A percentile compares a stretch with the other conserved stretches of the same genome.
These are phyloP conservation scores for Spermophilus dauricus DNA, from an alignment of 2,113 vertebrate genomes.

Conservation along the genomic window DNA sequence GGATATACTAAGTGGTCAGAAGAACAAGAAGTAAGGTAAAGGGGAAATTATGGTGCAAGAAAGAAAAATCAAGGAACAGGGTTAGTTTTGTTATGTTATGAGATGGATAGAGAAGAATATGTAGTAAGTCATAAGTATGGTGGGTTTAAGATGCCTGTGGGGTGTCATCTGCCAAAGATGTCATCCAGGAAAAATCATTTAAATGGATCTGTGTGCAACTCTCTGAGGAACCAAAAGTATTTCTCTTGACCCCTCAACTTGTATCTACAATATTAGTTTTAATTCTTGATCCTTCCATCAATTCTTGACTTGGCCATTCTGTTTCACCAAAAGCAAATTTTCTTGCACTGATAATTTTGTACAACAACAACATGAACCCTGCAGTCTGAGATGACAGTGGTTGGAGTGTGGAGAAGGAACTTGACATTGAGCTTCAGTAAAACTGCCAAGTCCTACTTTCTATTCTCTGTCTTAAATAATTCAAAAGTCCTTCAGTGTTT, in stretches of 20 bases:
- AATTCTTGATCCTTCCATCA: background rate
- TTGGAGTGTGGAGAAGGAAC: conserved; percentile 15
- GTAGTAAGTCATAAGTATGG: background rate
- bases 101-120: background rate
- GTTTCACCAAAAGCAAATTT: background rate
- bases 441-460: conserved; percentile 68
- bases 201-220: background rate
- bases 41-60: background rate
- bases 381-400: background rate
- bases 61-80: background rate
- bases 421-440: conserved; percentile 57
- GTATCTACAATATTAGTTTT: background rate
- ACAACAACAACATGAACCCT: background rate
- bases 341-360: conserved; percentile 17
- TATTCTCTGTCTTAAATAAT: conserved; percentile 72
- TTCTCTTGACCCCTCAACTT: conserved; percentile 21
- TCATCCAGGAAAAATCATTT: background rate
- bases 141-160: background rate
- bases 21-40: background rate
- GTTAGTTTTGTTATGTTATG: background rate
- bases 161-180: background rate
- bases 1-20: background rate
- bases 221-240: background rate
- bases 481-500: conserved; percentile 46
- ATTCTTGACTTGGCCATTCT: conserved; percentile 9